Conservation (phyloP, 2,113 vertebrate species). For the Maylandia zebra region DNA sequence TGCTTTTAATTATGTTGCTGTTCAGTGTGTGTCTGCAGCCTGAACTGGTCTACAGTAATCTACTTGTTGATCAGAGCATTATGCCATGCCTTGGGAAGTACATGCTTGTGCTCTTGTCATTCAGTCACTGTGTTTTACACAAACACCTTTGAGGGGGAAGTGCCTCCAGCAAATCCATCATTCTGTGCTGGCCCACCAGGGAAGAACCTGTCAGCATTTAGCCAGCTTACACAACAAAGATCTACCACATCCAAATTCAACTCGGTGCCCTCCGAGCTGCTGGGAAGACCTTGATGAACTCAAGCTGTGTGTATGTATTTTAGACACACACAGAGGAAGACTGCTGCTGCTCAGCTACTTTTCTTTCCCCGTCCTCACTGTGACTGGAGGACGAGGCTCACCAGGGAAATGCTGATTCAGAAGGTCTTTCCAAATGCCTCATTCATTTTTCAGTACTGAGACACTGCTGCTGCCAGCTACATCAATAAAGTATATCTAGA, state of each 20-base stretch:
- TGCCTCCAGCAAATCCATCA: constrained; percentile 30
- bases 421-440: constrained; percentile 45
- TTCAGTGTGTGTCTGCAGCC: background rate
- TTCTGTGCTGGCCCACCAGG: background rate
- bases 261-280: background rate
- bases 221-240: background rate
- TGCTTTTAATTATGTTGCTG: background rate
- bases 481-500: constrained; percentile 62
- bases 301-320: background rate
- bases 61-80: background rate
- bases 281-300: background rate
- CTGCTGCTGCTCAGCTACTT: background rate
- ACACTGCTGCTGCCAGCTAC: constrained; percentile 37
- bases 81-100: background rate
- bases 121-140: background rate
- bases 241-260: constrained; percentile 14
- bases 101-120: constrained; percentile 9
- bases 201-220: constrained; percentile 22
- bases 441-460: constrained; percentile 61
- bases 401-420: constrained; percentile 42
- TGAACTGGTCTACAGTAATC: background rate
- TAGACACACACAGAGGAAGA: background rate
- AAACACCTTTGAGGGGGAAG: constrained; percentile 25
- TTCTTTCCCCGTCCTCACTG: background rate
- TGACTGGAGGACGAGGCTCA: background rate